A percentile compares a stretch with the other conserved stretches of the same genome.
These are phyloP conservation scores for Ceratina japonica DNA, from an alignment of 1,140 invertebrate species.

Conservation along the genomic window DNA sequence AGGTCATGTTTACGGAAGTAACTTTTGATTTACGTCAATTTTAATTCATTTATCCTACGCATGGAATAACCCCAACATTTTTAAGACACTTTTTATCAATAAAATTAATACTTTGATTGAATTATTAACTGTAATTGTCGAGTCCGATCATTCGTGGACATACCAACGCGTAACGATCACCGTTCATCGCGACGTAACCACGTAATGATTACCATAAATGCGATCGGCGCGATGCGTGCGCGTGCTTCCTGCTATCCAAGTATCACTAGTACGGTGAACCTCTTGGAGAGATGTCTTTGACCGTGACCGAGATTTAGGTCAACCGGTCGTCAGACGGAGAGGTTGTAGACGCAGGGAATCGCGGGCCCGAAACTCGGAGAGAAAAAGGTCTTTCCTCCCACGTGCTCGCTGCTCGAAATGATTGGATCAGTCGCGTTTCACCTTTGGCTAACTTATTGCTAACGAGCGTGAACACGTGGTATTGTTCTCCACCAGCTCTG, in stretches of 20 bases:
- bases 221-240: conserved; percentile 4
- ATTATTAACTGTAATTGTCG: neutral
- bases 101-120: neutral
- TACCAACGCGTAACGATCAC: conserved; percentile 16
- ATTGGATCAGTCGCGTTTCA: conserved; percentile 30
- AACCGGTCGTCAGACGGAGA: conserved; percentile 81
- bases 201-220: conserved; percentile 35
- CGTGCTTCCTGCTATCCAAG: conserved; percentile 27
- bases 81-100: neutral
- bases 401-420: conserved; percentile 28
- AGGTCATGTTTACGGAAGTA: neutral
- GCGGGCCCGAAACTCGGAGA: conserved; percentile 21
- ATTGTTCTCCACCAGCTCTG: conserved; percentile 33
- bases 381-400: conserved; percentile 21
- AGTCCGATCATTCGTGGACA: neutral
- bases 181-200: conserved; percentile 24
- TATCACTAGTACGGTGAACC: conserved; percentile 40
- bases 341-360: conserved; percentile 63
- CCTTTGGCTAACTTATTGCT: conserved; percentile 35
- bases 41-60: neutral
- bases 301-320: conserved; percentile 77
- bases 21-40: neutral
- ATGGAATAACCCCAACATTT: neutral
- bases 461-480: conserved; percentile 47
- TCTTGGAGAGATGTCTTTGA: conserved; percentile 67